Evolutionary conservation across 2,113 vertebrate genomes (phyloP), one percentile per base, ranked within the genome.

Genomic region (Trachemys scripta): DNA sequence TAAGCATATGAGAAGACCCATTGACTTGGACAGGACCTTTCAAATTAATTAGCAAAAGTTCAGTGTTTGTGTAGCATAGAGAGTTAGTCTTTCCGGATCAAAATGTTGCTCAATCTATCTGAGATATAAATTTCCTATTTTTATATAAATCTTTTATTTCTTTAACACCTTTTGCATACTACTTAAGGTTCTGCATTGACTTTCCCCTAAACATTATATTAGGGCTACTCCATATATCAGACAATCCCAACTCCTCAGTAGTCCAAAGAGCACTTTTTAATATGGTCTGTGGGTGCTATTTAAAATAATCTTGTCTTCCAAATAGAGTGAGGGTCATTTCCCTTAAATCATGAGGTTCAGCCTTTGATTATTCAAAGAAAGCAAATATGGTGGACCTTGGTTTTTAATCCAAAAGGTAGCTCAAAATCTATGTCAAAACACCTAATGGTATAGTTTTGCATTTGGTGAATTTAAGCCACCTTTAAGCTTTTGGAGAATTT

Each of bases 161-260:
- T 8, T 25, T 85, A 86, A 42, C 5, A 76, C 12, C 80, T 80
- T n/a, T 22, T 72, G 19, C 59, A 91, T 91, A 86, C 65, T 5
- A 1, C 35, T 75, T 57, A 78, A 80, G 42, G 62, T 93, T 93
- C 85, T 78, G 1, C 86, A 83, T 14, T 57, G 49, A 87, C 88
- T 95, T 86, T 27, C 54, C 5, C 1, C 84, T 82, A 91, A 7
- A 4, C 42, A 42, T 82, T 90, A 82, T 78, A 86, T 51, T 31
- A 8, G 49, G 81, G 24, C 17, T 79, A 82, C 22, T 92, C 81
- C 14, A 4, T 76, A 47, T 53, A 45, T 16, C 51, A 80, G 81
- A 96, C 96, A 96, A 92, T 93, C 5, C 19, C 24, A 5, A 54
- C 93, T 91, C 49, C 92, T 89, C 47, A 20, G 78, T 42, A 75